A percentile compares a stretch with the other conserved stretches of the same genome.
Conservation (phyloP, 2,113 vertebrate species). For the Periophthalmodon schlosseri region DNA sequence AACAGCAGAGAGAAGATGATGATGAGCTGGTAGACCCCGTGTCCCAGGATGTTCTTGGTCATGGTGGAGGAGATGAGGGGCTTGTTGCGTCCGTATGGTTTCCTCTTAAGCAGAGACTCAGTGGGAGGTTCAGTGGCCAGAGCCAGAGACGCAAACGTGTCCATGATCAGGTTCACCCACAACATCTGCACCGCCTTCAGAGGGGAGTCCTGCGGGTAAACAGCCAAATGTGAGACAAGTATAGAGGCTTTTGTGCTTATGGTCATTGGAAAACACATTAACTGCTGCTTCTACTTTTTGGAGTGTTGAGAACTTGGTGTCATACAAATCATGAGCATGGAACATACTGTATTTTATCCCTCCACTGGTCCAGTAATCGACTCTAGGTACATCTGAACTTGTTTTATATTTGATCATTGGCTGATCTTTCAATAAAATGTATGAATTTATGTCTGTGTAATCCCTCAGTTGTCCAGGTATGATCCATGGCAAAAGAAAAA, state of each 20-base stretch:
- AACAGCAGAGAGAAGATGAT: slow-evolving; percentile 96
- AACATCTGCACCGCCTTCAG: slow-evolving; percentile 97
- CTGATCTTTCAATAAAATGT: too few relatives aligned
- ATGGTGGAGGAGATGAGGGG: slow-evolving; percentile 96
- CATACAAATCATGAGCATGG: too few relatives aligned
- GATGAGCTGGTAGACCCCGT: slow-evolving; percentile 90
- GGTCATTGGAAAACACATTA: too few relatives aligned
- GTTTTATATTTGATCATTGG: too few relatives aligned
- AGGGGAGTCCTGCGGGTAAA: slow-evolving; percentile 85
- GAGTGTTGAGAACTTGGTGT: too few relatives aligned
- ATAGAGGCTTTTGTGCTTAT: neutral
- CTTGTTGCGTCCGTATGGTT: slow-evolving; percentile 94
- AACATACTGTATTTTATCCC: too few relatives aligned
- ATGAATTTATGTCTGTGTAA: too few relatives aligned
- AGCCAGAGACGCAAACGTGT: slow-evolving; percentile 94
- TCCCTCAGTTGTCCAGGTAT: too few relatives aligned
- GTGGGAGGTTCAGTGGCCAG: slow-evolving; percentile 94
- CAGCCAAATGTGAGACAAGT: neutral
- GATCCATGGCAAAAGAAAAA: too few relatives aligned
- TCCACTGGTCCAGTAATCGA: too few relatives aligned
- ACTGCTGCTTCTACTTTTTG: neutral
- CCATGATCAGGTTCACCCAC: slow-evolving; percentile 98
- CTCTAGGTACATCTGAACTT: too few relatives aligned
- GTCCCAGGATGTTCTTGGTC: slow-evolving; percentile 97
- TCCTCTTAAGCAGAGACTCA: slow-evolving; percentile 87